These are phyloP conservation scores for Argya squamiceps DNA, from an alignment of 2,797 vertebrate genomes.

Conservation along the genomic window DNA sequence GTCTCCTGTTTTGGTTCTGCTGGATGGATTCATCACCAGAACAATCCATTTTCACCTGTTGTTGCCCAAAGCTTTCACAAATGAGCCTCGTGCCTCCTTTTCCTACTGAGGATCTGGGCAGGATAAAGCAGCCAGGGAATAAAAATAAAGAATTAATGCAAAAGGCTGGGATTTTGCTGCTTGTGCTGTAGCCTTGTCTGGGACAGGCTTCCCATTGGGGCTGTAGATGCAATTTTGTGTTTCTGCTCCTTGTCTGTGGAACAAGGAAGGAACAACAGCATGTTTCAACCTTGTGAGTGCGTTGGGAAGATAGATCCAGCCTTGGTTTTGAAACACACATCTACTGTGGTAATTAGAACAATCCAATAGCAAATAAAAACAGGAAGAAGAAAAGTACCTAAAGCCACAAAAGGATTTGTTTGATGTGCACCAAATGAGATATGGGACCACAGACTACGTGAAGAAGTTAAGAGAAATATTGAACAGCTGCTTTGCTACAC, in stretches of 20 bases:
- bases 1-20: background rate
- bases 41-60: background rate
- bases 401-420: conserved; percentile 41
- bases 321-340: conserved; percentile 1
- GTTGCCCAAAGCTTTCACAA: background rate
- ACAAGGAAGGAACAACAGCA: background rate
- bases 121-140: background rate
- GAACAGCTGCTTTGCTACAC: conserved; percentile 47
- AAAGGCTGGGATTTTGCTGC: background rate
- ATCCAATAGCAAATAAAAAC: conserved; percentile 40
- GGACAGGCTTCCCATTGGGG: background rate
- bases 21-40: background rate
- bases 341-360: conserved; percentile 20
- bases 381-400: conserved; percentile 34
- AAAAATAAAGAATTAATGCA: background rate
- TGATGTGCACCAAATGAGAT: conserved; percentile 63
- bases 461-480: conserved; percentile 46
- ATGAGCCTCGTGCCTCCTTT: background rate
- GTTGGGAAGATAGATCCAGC: background rate
- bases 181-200: background rate
- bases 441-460: conserved; percentile 15
- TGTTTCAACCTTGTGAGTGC: background rate
- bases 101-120: background rate
- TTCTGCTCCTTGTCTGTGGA: background rate
- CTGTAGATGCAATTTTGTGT: background rate